Evolutionary conservation across 2,797 vertebrate genomes (phyloP).

Genomic region (Paedocypris micromegethes): DNA sequence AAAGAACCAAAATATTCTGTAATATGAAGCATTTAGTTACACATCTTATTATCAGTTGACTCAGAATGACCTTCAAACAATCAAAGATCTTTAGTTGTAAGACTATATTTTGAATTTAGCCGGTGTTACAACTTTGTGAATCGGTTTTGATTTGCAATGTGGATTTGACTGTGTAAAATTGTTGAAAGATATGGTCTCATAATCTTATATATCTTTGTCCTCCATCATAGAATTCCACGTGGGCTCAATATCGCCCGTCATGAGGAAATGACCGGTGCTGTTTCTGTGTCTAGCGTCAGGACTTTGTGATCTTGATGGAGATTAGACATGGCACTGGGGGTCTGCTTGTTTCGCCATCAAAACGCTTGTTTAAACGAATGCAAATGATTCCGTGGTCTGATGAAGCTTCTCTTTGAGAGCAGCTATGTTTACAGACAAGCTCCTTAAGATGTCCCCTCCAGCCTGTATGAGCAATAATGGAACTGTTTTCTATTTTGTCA

Average conservation of each 20-base stretch:
- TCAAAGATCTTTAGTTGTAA: no score
- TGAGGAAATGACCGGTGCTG: constrained; percentile 30
- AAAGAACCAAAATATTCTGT: no score
- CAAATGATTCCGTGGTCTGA: constrained; percentile 34
- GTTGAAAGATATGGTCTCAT: no score
- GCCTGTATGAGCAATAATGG: constrained; percentile 59
- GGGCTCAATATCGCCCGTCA: constrained; percentile 26
- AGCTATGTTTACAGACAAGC: constrained; percentile 60
- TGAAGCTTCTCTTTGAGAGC: constrained; percentile 45
- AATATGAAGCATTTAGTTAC: no score
- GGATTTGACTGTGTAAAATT: no score
- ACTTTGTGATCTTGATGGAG: constrained; percentile 20
- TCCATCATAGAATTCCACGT: neutral
- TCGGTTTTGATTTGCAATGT: no score
- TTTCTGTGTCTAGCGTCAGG: constrained; percentile 33
- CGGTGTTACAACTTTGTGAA: no score
- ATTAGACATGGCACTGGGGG: constrained; percentile 33
- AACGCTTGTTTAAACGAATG: constrained; percentile 43
- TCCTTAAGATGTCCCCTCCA: constrained; percentile 58
- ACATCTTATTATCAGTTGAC: no score
- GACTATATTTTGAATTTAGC: no score
- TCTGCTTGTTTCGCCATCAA: constrained; percentile 32
- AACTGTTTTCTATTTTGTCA: constrained; percentile 58
- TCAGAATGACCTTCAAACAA: no score
- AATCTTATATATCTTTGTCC: constrained; percentile 4